Base-by-base conservation (phyloP, 2,888 invertebrate genomes). In the Tinea trinotella region DNA sequence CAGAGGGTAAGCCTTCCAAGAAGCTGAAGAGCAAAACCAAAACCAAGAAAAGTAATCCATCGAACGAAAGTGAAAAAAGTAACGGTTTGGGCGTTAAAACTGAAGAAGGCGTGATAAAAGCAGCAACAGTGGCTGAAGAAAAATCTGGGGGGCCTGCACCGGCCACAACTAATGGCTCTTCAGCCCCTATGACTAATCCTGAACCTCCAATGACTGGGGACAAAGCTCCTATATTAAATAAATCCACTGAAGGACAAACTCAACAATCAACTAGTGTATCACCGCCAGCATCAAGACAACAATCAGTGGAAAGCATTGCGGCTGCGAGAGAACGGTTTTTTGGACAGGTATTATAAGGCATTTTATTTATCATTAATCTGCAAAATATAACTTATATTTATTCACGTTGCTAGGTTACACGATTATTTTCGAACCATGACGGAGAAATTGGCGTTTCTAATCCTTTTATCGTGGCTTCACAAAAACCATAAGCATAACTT, bases 301-400 rank as follows among this genome's bases (percentile, higher is more conserved):
- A 40, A 40, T 40, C 40, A 12, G 13, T 15, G 58, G 80, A 83
- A 62, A 80, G 75, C 62, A 78, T 79, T 64, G 77, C 85, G 18
- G 73, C 71, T 52, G 85, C 85, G 15, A 71, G 85, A 60, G 84
- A 84, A 64, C 74, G 84, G 58, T 85, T 85, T 68, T 84, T 85
- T 59, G 74, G 74, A 62, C 78, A 84, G 85, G 85, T 84, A 57
- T 19, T 10, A 12, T 24, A 20, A 24, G 7, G 18, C 9, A 40
- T 13, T 40, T 2, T n/a, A 40, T 36, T 36, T 36, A 36, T 24
- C 6, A 7, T 24, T n/a, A n/a, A n/a, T n/a, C n/a, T 24, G 9
- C 24, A 24, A 24, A 24, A 24, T 24, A 24, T 24, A 24, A 24
- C 24, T 24, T 7, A 24, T 24, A 24, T 7, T 18, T 10, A 18